Evolutionary conservation across 1,140 invertebrate species (phyloP).

Genomic region (Paralvinella palmiformis): DNA sequence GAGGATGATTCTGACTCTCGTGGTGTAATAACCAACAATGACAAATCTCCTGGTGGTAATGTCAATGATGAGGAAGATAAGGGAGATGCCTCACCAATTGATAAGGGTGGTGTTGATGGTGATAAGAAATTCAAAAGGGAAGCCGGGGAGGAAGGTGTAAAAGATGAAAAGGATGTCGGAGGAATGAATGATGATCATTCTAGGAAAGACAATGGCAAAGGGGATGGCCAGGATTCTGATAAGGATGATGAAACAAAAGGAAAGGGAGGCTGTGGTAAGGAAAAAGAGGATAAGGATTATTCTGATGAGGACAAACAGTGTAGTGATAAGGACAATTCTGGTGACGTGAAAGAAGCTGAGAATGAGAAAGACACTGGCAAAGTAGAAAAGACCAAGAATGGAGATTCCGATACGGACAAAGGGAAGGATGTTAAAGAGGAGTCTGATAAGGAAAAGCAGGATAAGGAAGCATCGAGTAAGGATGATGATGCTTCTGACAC

Average conservation of each 20-base stretch:
- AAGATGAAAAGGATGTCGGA: slow-evolving; percentile 29
- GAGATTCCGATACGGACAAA: too few species aligned
- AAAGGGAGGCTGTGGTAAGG: neutral
- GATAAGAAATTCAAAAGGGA: neutral
- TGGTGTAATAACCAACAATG: neutral
- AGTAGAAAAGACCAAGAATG: neutral
- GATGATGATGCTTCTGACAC: too few species aligned
- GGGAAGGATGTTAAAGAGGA: neutral
- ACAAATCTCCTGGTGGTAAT: neutral
- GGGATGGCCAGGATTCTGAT: slow-evolving; percentile 14
- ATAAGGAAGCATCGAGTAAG: slow-evolving; percentile 22
- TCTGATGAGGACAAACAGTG: slow-evolving; percentile 25
- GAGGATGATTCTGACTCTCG: neutral
- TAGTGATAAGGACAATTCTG: slow-evolving; percentile 25
- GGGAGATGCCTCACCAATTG: neutral
- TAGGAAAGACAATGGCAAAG: slow-evolving; percentile 44
- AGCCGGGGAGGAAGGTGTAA: neutral
- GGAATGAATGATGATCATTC: slow-evolving; percentile 34
- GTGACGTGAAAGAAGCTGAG: slow-evolving; percentile 24
- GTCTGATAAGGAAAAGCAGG: slow-evolving; percentile 21
- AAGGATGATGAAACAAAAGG: neutral
- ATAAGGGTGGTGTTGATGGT: neutral
- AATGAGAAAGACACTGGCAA: slow-evolving; percentile 5
- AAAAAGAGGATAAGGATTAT: slow-evolving; percentile 31
- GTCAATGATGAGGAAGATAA: neutral